A percentile compares a stretch with the other conserved stretches of the same genome.
Evolutionary conservation across 1,140 invertebrate genomes (phyloP).

Genomic region (Hypsibius dujardini): DNA sequence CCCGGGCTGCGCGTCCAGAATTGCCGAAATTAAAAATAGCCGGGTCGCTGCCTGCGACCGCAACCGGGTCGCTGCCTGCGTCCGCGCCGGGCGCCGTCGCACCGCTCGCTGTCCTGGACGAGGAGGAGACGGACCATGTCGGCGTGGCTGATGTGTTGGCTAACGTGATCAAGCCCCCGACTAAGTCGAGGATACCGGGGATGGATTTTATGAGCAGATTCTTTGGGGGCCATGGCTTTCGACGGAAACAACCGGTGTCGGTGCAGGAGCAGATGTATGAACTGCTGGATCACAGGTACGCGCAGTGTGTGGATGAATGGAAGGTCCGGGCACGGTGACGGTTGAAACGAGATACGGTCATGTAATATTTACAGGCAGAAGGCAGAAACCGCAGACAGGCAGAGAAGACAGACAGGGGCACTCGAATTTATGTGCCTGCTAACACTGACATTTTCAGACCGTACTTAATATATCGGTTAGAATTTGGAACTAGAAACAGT

Average conservation of each 20-base stretch:
- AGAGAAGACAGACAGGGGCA: too few species aligned
- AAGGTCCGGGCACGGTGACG: too few species aligned
- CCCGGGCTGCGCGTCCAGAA: too few species aligned
- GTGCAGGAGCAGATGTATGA: conserved; percentile 65
- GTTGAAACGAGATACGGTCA: too few species aligned
- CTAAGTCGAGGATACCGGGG: background rate
- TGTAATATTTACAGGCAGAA: too few species aligned
- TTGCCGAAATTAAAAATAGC: too few species aligned
- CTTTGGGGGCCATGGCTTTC: conserved; percentile 31
- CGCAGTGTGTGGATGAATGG: too few species aligned
- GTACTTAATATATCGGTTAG: conserved; percentile 95
- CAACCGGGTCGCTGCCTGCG: too few species aligned
- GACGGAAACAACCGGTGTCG: conserved; percentile 31
- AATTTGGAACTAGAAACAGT: conserved; percentile 40
- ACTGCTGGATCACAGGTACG: conserved; percentile 59
- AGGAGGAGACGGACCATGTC: background rate
- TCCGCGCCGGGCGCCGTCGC: too few species aligned
- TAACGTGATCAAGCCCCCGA: background rate
- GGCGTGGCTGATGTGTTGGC: background rate
- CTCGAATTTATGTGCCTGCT: background rate
- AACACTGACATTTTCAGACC: conserved; percentile 41
- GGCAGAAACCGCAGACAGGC: too few species aligned
- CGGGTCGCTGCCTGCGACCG: too few species aligned
- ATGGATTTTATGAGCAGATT: conserved; percentile 26
- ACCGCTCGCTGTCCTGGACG: background rate